Conservation (phyloP, 2,113 vertebrate genomes). For the Empidonax alnorum region DNA sequence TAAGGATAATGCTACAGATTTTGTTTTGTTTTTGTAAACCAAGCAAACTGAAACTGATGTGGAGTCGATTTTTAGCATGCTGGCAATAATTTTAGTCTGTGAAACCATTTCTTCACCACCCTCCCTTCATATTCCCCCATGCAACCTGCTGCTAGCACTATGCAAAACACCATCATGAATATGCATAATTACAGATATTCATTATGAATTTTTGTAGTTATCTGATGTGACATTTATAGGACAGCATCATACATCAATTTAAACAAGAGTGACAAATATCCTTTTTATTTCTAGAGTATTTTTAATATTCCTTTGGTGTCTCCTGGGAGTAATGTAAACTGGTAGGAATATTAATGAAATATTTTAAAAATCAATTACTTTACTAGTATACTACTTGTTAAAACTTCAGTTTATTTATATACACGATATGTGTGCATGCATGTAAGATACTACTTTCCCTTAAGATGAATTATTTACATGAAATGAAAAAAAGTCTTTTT, state of each 20-base stretch:
- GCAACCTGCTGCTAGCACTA: constrained; percentile 79
- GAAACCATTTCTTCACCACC: constrained; percentile 74
- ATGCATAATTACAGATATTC: constrained; percentile 90
- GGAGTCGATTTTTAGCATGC: constrained; percentile 77
- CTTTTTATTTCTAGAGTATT: constrained; percentile 78
- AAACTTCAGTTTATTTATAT: constrained; percentile 36
- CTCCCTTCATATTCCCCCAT: constrained; percentile 61
- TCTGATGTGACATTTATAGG: constrained; percentile 90
- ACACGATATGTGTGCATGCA: not conserved
- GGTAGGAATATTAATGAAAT: constrained; percentile 68
- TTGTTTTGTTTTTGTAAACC: constrained; percentile 60
- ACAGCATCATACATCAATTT: constrained; percentile 86
- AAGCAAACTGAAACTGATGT: constrained; percentile 71
- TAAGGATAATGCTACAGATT: constrained; percentile 40
- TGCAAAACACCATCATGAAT: constrained; percentile 91
- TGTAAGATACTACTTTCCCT: not conserved
- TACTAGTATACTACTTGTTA: constrained; percentile 38
- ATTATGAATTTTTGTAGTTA: constrained; percentile 83
- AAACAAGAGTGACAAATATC: constrained; percentile 88
- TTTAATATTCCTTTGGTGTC: constrained; percentile 73
- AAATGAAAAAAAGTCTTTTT: not conserved
- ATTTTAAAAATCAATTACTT: constrained; percentile 59
- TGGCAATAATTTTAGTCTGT: constrained; percentile 83
- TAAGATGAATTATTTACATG: not conserved
- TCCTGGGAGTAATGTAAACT: constrained; percentile 62